phyloP scores from a whole-genome alignment of 1,140 invertebrate genomes.

The Tetragonula clypearis region DNA sequence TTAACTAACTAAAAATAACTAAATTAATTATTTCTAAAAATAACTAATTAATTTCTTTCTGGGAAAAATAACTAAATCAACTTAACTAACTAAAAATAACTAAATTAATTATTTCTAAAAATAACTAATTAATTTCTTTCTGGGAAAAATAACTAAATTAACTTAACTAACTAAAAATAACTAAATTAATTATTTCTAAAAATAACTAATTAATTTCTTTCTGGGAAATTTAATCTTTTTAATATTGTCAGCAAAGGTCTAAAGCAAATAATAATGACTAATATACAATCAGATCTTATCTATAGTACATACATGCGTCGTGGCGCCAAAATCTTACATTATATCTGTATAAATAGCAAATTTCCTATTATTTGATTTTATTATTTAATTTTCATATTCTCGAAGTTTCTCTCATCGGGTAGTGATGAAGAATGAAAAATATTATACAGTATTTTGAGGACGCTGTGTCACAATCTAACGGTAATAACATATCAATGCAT shows the following conservation, averaged over 20 bases:
- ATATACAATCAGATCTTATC: not conserved
- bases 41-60: no score
- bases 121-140: no score
- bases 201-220: no score
- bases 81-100: no score
- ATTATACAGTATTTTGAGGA: slow-evolving; percentile 75
- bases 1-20: no score
- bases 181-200: no score
- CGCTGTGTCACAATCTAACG: slow-evolving; percentile 44
- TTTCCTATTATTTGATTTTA: not conserved
- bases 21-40: no score
- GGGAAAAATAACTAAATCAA: no score
- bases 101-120: no score
- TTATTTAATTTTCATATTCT: not conserved
- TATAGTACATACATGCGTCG: not conserved
- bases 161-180: no score
- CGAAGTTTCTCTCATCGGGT: not conserved
- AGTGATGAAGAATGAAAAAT: slow-evolving; percentile 71
- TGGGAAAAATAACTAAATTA: no score
- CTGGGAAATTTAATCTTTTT: not conserved
- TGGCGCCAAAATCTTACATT: slow-evolving; percentile 58
- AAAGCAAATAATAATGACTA: not conserved
- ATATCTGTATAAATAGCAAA: not conserved
- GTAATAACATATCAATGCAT: not conserved
- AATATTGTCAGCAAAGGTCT: not conserved